These are phyloP conservation scores for Keiferia lycopersicella DNA, from an alignment of 2,888 invertebrate species.

Conservation along the genomic window DNA sequence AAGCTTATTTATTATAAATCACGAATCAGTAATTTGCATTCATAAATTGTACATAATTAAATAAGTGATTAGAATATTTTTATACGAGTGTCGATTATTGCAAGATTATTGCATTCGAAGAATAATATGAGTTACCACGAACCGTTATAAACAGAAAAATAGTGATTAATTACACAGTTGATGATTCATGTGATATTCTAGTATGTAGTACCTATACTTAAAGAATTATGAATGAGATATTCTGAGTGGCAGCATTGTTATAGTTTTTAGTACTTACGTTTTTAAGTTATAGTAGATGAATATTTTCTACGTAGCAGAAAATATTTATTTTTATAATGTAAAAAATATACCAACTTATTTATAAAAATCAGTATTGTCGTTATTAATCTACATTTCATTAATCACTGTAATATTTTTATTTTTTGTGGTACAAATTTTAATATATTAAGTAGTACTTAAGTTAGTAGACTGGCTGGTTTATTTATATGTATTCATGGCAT, in stretches of 20 bases:
- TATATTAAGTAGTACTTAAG: background rate
- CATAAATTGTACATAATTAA: slow-evolving; percentile 11
- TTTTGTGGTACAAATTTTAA: slow-evolving; percentile 13
- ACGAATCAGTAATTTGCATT: slow-evolving; percentile 5
- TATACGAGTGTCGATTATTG: slow-evolving; percentile 10
- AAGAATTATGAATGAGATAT: slow-evolving; percentile 25
- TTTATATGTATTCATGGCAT: background rate
- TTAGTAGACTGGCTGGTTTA: slow-evolving; percentile 8
- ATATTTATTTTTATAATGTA: slow-evolving; percentile 22
- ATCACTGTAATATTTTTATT: slow-evolving; percentile 7
- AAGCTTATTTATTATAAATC: slow-evolving; percentile 3
- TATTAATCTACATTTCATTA: background rate
- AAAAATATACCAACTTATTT: background rate
- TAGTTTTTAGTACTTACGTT: slow-evolving; percentile 16
- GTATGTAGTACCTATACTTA: slow-evolving; percentile 50
- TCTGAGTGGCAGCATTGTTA: slow-evolving; percentile 28
- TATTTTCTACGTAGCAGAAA: slow-evolving; percentile 1
- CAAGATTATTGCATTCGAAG: slow-evolving; percentile 3
- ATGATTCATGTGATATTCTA: slow-evolving; percentile 50
- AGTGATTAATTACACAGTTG: slow-evolving; percentile 28
- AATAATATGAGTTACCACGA: background rate
- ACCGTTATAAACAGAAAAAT: background rate
- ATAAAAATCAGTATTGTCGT: slow-evolving; percentile 21
- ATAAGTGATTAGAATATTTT: background rate
- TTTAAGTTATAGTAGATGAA: slow-evolving; percentile 19